Conservation (phyloP, 2,113 vertebrate species). For the Myiozetetes cayanensis region DNA sequence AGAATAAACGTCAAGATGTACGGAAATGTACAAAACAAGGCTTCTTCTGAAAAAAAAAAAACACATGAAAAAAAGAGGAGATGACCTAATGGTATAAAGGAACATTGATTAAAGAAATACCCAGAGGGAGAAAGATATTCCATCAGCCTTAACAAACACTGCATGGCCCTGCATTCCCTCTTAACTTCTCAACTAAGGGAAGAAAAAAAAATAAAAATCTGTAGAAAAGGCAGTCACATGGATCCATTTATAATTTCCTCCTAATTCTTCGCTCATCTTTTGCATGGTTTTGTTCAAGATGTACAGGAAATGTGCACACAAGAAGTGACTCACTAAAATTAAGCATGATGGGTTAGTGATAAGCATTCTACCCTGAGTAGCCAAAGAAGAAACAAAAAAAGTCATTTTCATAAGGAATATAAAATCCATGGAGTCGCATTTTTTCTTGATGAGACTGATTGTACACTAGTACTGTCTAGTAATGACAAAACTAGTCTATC, state of each 20-base stretch:
- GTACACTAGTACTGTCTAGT: background rate
- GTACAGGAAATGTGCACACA: background rate
- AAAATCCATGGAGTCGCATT: background rate
- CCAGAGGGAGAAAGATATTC: background rate
- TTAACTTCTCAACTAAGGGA: background rate
- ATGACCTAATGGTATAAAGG: conserved; percentile 52
- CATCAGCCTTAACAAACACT: conserved; percentile 11
- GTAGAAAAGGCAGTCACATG: conserved; percentile 21
- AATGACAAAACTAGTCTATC: background rate
- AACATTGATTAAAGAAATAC: conserved; percentile 56
- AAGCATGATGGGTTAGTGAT: background rate
- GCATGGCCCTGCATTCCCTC: background rate
- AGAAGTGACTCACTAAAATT: background rate
- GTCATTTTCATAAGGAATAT: background rate
- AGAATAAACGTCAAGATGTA: conserved; percentile 18
- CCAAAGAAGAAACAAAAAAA: background rate
- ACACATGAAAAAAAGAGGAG: background rate
- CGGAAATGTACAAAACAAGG: conserved; percentile 48
- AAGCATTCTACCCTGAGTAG: background rate
- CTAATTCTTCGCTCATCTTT: conserved; percentile 3
- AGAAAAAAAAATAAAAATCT: background rate
- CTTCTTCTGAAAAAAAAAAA: conserved; percentile 12
- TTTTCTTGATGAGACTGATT: background rate
- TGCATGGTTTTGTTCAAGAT: conserved; percentile 9
- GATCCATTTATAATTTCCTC: conserved; percentile 34